A percentile compares a stretch with the other conserved stretches of the same genome.
These are phyloP conservation scores for Silurus aristotelis DNA, from an alignment of 2,797 vertebrate species.

Conservation along the genomic window DNA sequence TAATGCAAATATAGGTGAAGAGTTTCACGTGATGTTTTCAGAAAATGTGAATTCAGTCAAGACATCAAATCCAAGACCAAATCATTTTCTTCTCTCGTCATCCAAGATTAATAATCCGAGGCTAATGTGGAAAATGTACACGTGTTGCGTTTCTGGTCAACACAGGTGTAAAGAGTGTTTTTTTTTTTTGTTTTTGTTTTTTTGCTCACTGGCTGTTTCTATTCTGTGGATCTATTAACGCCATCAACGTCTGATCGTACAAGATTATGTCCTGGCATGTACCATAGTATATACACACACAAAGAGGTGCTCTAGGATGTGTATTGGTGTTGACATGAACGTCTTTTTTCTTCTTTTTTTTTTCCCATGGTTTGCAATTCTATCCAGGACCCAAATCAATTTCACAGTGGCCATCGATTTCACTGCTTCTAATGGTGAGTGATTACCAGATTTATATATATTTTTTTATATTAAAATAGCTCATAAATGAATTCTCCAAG, in stretches of 20 bases:
- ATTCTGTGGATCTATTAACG: not conserved
- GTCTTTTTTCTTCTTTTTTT: constrained; percentile 35
- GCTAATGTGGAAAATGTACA: not conserved
- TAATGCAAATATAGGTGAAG: not conserved
- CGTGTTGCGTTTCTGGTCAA: not conserved
- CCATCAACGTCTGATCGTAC: not conserved
- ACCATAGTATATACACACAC: not conserved
- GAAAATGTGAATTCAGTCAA: not conserved
- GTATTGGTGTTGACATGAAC: not conserved
- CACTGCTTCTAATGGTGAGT: constrained; percentile 96
- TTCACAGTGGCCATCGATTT: constrained; percentile 98
- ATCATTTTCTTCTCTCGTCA: not conserved
- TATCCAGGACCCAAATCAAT: constrained; percentile 90
- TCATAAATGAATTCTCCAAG: constrained; percentile 14
- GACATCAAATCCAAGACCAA: not conserved
- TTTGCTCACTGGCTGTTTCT: too few species aligned
- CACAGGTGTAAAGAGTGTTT: not conserved
- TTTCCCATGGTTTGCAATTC: not conserved
- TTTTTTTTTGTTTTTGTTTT: not conserved
- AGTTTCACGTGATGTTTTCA: too few species aligned
- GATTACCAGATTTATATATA: constrained; percentile 45
- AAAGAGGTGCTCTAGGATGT: not conserved
- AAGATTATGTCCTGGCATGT: not conserved
- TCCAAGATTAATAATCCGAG: not conserved
- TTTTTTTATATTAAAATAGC: not conserved